Percentiles rank a stretch among this genome's conserved stretches.
These are phyloP conservation scores for Alosa sapidissima DNA, from an alignment of 2,797 vertebrate genomes.

Conservation along the genomic window DNA sequence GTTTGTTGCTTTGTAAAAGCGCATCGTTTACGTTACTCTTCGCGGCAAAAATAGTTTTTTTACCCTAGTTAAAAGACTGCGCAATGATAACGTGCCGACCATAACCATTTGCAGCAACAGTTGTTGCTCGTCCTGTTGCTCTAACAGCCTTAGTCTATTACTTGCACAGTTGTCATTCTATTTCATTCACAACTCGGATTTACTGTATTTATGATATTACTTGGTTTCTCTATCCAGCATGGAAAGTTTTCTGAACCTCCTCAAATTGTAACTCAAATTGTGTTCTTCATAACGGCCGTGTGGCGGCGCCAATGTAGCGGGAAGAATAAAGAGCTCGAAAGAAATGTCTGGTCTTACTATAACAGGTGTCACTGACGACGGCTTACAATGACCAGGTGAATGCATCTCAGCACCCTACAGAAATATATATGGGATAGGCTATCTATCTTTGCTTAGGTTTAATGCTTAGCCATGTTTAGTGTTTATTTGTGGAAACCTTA, in stretches of 20 bases:
- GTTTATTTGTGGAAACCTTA: background rate
- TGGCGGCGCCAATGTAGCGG: slow-evolving; percentile 38
- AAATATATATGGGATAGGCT: background rate
- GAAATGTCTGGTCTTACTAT: background rate
- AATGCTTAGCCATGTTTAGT: background rate
- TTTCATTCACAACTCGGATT: too few species aligned
- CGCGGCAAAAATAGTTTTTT: too few species aligned
- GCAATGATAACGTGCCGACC: too few species aligned
- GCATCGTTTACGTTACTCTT: background rate
- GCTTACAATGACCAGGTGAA: background rate
- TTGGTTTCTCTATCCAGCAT: background rate
- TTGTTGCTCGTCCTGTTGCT: too few species aligned
- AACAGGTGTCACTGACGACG: background rate
- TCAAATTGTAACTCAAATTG: background rate
- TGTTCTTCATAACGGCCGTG: background rate
- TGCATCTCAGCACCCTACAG: background rate
- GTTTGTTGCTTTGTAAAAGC: background rate
- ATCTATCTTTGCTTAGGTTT: too few species aligned
- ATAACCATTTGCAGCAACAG: too few species aligned
- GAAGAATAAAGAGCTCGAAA: background rate
- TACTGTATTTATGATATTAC: too few species aligned
- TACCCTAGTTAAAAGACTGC: too few species aligned
- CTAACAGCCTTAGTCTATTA: too few species aligned
- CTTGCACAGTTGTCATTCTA: too few species aligned
- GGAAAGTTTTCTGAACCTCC: background rate